Percentiles rank a stretch among this genome's conserved stretches.
phyloP scores from a whole-genome alignment of 2,113 vertebrate species.

The Sterrhoptilus dennistouni region DNA sequence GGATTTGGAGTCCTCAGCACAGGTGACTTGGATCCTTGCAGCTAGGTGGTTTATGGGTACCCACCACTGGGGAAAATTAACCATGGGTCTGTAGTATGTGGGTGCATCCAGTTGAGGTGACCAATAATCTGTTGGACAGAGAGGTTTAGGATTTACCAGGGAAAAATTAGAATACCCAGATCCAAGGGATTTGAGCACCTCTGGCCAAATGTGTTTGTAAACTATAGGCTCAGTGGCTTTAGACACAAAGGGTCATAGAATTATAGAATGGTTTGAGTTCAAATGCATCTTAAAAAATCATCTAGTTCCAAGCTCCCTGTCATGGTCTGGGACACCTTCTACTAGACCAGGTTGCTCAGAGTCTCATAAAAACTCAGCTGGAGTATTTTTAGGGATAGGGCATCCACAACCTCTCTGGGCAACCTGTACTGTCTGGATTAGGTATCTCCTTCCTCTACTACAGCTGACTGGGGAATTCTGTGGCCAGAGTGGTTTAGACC shows the following conservation, averaged over 20 bases:
- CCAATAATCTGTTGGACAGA: not conserved
- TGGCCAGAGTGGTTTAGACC: not conserved
- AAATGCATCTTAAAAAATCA: not conserved
- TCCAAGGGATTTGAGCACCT: not conserved
- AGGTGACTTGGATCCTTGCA: not conserved
- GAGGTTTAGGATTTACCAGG: not conserved
- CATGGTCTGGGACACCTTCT: not conserved
- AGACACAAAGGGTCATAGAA: not conserved
- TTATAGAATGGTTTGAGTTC: not conserved
- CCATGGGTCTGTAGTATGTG: not conserved
- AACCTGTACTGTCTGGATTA: not conserved
- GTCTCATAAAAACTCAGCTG: not conserved
- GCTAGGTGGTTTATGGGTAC: not conserved
- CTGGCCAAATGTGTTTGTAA: not conserved
- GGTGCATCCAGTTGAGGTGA: not conserved
- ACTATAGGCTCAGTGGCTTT: not conserved
- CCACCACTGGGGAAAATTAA: not conserved
- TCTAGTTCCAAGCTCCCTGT: not conserved
- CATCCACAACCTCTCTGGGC: not conserved
- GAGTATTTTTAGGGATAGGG: not conserved
- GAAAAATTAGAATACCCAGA: not conserved
- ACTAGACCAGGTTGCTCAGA: not conserved
- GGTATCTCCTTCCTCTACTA: not conserved
- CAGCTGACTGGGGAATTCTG: not conserved
- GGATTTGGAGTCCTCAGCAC: not conserved